A percentile compares a stretch with the other conserved stretches of the same genome.
phyloP scores from a whole-genome alignment of 1,140 invertebrate genomes.

The Centruroides sculpturatus region DNA sequence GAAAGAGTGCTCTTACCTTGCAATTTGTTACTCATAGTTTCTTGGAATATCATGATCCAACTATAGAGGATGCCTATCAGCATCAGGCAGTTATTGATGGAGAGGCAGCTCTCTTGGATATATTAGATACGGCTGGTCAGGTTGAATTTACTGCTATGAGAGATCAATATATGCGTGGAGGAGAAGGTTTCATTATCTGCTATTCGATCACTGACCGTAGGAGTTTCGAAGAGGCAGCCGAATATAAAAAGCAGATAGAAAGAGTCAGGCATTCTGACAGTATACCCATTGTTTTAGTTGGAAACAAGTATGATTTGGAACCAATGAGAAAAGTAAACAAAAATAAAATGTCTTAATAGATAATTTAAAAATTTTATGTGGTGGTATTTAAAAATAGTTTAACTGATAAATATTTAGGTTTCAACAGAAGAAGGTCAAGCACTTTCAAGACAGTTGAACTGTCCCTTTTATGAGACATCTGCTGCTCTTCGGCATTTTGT shows the following conservation, averaged over 20 bases:
- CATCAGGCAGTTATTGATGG: slow-evolving; percentile 98
- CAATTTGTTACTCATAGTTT: slow-evolving; percentile 90
- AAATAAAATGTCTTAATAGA: neutral
- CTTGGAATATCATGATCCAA: slow-evolving; percentile 99
- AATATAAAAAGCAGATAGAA: slow-evolving; percentile 97
- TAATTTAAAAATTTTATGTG: neutral
- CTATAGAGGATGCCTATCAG: slow-evolving; percentile 92
- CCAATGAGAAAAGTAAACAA: slow-evolving; percentile 59
- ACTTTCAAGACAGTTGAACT: slow-evolving; percentile 20
- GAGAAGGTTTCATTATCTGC: slow-evolving; percentile 96
- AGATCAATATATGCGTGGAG: slow-evolving; percentile 99
- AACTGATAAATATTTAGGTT: slow-evolving; percentile 19
- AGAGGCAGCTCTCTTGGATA: slow-evolving; percentile 98
- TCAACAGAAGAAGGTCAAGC: slow-evolving; percentile 21
- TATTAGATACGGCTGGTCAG: slow-evolving; percentile 92
- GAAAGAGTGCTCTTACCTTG: slow-evolving; percentile 71
- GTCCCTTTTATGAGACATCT: slow-evolving; percentile 26
- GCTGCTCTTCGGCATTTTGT: slow-evolving; percentile 22
- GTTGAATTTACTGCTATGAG: slow-evolving; percentile 99
- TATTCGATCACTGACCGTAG: slow-evolving; percentile 86
- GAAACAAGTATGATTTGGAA: slow-evolving; percentile 89
- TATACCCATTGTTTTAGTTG: slow-evolving; percentile 88
- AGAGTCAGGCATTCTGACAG: slow-evolving; percentile 90
- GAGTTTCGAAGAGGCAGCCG: slow-evolving; percentile 93
- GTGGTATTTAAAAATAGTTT: neutral